phyloP scores from a whole-genome alignment of 2,113 vertebrate species.

The Elephantulus edwardii region DNA sequence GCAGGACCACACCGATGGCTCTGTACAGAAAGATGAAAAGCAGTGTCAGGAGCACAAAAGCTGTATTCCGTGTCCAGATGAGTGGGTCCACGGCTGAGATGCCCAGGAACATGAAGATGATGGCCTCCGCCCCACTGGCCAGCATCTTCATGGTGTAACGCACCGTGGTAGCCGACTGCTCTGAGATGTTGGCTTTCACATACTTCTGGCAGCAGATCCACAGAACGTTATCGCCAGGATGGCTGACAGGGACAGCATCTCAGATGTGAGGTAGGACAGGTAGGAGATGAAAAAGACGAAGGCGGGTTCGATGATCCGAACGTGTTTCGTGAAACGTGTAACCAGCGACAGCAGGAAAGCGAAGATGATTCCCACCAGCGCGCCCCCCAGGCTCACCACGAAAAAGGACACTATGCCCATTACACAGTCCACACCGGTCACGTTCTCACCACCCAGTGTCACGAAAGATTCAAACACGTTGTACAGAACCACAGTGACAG shows the following conservation, averaged over 20 bases:
- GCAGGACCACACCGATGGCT: conserved; percentile 92
- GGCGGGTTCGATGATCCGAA: conserved; percentile 95
- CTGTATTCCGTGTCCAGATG: conserved; percentile 96
- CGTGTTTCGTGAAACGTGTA: conserved; percentile 93
- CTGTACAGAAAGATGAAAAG: conserved; percentile 94
- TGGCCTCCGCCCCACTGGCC: conserved; percentile 95
- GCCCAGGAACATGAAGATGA: conserved; percentile 97
- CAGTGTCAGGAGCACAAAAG: conserved; percentile 94
- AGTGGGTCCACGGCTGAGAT: conserved; percentile 92
- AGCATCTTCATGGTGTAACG: conserved; percentile 95
- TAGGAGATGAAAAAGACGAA: conserved; percentile 96
- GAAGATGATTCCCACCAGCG: conserved; percentile 91
- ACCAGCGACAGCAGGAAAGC: conserved; percentile 92
- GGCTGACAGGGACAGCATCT: conserved; percentile 96
- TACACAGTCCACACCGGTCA: conserved; percentile 90
- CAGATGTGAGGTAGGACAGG: conserved; percentile 95
- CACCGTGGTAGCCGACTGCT: conserved; percentile 91
- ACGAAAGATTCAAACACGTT: conserved; percentile 96
- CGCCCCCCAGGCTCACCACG: conserved; percentile 95
- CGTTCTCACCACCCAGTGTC: conserved; percentile 86
- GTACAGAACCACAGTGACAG: conserved; percentile 98
- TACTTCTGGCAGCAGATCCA: conserved; percentile 97
- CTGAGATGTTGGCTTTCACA: conserved; percentile 94
- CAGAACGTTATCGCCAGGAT: conserved; percentile 96
- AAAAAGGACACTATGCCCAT: conserved; percentile 99